Evolutionary conservation across 2,797 vertebrate genomes (phyloP).

Genomic region (Diceros bicornis): DNA sequence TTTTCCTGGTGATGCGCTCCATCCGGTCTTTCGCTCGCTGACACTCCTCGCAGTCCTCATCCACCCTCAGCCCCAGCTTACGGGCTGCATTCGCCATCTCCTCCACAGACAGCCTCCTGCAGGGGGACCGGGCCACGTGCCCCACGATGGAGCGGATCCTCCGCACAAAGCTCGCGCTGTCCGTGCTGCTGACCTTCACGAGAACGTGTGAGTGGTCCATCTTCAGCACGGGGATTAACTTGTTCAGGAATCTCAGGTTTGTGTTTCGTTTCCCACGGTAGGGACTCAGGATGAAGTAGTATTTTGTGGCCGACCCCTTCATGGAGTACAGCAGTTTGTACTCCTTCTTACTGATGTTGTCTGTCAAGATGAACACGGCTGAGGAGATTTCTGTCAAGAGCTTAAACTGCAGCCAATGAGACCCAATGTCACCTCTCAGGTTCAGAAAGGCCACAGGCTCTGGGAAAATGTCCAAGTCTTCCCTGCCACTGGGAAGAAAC

Average conservation of each 20-base stretch:
- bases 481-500: conserved; percentile 90
- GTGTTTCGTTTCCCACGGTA: conserved; percentile 72
- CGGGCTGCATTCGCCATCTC: conserved; percentile 86
- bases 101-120: conserved; percentile 88
- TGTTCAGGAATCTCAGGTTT: conserved; percentile 78
- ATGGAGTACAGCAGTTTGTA: conserved; percentile 79
- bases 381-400: conserved; percentile 91
- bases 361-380: conserved; percentile 92
- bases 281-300: conserved; percentile 85
- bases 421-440: conserved; percentile 90
- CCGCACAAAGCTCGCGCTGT: conserved; percentile 71
- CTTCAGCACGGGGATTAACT: conserved; percentile 72
- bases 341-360: conserved; percentile 89
- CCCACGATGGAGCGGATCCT: conserved; percentile 64
- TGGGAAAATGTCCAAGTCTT: conserved; percentile 87
- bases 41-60: conserved; percentile 91
- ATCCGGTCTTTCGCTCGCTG: conserved; percentile 86
- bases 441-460: conserved; percentile 91
- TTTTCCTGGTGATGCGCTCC: conserved; percentile 85
- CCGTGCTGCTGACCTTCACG: conserved; percentile 79
- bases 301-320: conserved; percentile 73
- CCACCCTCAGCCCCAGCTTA: conserved; percentile 88
- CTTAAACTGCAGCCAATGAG: conserved; percentile 88
- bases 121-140: conserved; percentile 81
- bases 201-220: conserved; percentile 81